Percentiles rank a stretch among this genome's conserved stretches.
These are phyloP conservation scores for Cancer borealis DNA, from an alignment of 2,888 invertebrate species.

Conservation along the genomic window DNA sequence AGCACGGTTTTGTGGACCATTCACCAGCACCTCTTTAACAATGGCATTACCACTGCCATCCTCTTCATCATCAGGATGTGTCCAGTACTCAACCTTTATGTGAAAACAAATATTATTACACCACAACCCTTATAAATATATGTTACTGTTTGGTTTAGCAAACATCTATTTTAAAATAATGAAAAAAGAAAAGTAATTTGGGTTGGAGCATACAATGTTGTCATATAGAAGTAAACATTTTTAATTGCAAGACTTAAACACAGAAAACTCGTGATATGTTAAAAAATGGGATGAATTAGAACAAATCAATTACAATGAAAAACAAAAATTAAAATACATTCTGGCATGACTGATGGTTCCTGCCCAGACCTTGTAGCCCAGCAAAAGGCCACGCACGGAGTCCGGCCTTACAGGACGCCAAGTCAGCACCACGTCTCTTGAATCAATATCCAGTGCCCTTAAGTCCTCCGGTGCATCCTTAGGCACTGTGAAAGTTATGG, in stretches of 20 bases:
- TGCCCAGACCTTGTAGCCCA: constrained; percentile 67
- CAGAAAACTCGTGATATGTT: neutral
- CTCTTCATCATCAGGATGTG: constrained; percentile 65
- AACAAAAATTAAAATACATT: constrained; percentile 37
- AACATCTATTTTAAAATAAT: neutral
- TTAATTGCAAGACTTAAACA: neutral
- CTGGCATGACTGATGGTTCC: neutral
- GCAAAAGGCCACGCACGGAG: constrained; percentile 60
- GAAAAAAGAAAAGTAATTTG: neutral
- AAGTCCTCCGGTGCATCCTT: constrained; percentile 54
- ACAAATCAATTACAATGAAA: neutral
- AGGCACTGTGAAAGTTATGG: constrained; percentile 60
- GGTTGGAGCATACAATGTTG: neutral
- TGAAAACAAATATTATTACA: neutral
- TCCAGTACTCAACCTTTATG: constrained; percentile 69
- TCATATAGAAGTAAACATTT: neutral
- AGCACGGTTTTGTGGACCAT: constrained; percentile 59
- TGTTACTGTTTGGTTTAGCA: neutral
- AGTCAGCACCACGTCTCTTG: constrained; percentile 63
- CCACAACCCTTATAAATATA: neutral
- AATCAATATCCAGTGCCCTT: constrained; percentile 70
- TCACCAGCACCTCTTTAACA: constrained; percentile 49
- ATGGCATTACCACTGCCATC: constrained; percentile 48
- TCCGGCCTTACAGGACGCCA: constrained; percentile 57
- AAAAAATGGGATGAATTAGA: neutral